Conservation (phyloP, 2,888 invertebrate genomes). For the Cepaea hortensis region DNA sequence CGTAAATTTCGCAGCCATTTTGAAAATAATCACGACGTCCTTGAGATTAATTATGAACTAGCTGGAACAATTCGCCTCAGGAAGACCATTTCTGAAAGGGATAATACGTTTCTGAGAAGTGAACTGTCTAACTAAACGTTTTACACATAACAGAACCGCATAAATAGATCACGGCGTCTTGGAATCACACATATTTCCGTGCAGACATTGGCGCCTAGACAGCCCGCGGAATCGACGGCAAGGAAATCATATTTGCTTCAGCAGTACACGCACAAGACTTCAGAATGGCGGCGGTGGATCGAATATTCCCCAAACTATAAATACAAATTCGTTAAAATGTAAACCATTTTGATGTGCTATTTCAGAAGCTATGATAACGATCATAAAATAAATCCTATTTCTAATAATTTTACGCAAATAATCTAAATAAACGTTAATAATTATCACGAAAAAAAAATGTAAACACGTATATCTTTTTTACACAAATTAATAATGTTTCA, state of each 20-base stretch:
- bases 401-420: neutral
- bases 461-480: too few relatives aligned
- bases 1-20: constrained; percentile 10
- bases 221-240: neutral
- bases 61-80: neutral
- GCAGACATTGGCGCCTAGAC: neutral
- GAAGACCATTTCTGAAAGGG: neutral
- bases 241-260: neutral
- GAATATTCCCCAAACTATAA: neutral
- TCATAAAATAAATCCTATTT: neutral
- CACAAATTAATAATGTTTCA: too few relatives aligned
- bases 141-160: neutral
- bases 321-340: too few relatives aligned
- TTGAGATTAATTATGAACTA: neutral
- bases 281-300: neutral
- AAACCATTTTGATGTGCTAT: too few relatives aligned
- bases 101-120: neutral
- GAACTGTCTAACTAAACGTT: neutral
- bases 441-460: too few relatives aligned
- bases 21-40: neutral
- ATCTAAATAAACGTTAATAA: neutral
- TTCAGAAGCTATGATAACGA: too few relatives aligned
- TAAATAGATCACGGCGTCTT: neutral
- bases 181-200: neutral
- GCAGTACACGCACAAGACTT: neutral